Percentiles rank a stretch among this genome's conserved stretches.
phyloP scores from a whole-genome alignment of 2,888 invertebrate genomes.

The Scaeva pyrastri region DNA sequence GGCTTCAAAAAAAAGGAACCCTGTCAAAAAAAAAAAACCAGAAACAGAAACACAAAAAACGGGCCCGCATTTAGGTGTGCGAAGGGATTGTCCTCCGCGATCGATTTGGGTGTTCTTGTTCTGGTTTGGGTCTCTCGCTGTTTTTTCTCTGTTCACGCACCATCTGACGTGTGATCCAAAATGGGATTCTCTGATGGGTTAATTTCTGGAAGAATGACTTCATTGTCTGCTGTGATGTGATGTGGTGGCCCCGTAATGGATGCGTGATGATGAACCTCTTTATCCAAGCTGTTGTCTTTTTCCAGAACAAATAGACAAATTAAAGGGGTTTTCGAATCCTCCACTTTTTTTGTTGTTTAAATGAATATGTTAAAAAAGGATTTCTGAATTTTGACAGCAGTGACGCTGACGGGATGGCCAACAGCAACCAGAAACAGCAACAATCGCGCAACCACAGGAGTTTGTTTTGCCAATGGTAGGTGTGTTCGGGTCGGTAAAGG shows the following conservation, averaged over 20 bases:
- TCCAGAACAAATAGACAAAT: constrained; percentile 42
- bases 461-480: constrained; percentile 73
- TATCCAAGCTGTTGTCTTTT: constrained; percentile 70
- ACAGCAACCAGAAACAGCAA: constrained; percentile 7
- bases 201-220: constrained; percentile 72
- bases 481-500: background rate
- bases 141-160: constrained; percentile 54
- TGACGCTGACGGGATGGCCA: no score
- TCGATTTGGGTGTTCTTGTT: constrained; percentile 74
- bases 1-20: constrained; percentile 29
- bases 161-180: constrained; percentile 73
- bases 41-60: constrained; percentile 16
- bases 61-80: constrained; percentile 62
- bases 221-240: constrained; percentile 49
- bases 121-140: constrained; percentile 18
- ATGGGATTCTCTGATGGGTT: constrained; percentile 62
- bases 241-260: constrained; percentile 9
- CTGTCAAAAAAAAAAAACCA: background rate
- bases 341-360: constrained; percentile 13
- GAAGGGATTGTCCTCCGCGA: constrained; percentile 72
- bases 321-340: constrained; percentile 41
- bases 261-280: constrained; percentile 59
- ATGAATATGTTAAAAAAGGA: constrained; percentile 57
- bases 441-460: constrained; percentile 62
- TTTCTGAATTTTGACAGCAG: constrained; percentile 37